Conservation (phyloP, 1,140 invertebrate genomes). For the Laupala kohalensis region DNA sequence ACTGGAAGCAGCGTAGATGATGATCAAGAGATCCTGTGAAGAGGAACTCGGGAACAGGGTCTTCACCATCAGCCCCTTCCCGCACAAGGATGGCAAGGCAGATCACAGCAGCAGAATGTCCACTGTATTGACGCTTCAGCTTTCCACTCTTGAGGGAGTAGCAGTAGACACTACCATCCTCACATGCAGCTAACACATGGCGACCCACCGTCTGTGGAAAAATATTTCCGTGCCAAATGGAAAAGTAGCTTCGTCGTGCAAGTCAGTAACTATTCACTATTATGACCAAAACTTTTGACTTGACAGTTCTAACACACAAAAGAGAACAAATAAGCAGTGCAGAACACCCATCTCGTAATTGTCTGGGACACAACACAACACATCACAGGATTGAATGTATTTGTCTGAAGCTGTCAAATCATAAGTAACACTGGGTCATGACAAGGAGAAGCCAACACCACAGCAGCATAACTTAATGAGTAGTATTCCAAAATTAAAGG, state of each 20-base stretch:
- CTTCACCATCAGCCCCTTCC: conserved; percentile 21
- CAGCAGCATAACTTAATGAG: too few relatives aligned
- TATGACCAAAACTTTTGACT: background rate
- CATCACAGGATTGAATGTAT: background rate
- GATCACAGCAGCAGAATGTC: conserved; percentile 39
- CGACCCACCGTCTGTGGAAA: conserved; percentile 7
- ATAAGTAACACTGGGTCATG: background rate
- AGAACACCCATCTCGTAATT: background rate
- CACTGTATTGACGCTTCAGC: conserved; percentile 30
- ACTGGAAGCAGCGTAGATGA: conserved; percentile 40
- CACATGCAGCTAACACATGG: conserved; percentile 29
- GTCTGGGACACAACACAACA: background rate
- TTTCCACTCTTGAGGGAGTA: conserved; percentile 29
- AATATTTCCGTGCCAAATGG: background rate
- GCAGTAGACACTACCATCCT: conserved; percentile 30
- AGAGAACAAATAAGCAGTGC: background rate
- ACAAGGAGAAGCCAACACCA: background rate
- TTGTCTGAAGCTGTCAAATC: background rate
- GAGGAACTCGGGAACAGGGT: conserved; percentile 30
- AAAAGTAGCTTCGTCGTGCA: background rate
- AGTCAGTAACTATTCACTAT: background rate
- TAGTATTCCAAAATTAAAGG: too few relatives aligned
- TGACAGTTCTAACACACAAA: background rate
- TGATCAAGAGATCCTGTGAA: conserved; percentile 46
- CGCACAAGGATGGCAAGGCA: conserved; percentile 34